Evolutionary conservation across 2,797 vertebrate species (phyloP).

Genomic region (Kryptolebias ocellatus): DNA sequence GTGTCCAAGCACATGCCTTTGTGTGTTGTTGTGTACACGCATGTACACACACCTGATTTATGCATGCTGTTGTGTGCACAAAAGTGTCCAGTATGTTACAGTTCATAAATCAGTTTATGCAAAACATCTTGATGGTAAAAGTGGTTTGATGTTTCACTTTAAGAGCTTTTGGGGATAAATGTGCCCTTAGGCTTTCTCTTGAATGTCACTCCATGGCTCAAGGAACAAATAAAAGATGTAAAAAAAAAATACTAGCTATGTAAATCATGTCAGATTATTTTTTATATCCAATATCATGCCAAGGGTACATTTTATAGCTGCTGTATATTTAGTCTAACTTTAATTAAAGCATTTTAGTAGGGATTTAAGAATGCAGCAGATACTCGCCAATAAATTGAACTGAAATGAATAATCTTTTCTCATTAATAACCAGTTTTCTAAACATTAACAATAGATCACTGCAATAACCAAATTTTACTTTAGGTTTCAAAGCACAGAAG

Average conservation of each 20-base stretch:
- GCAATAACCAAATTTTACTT: too few species aligned
- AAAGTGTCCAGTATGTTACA: constrained; percentile 27
- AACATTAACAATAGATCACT: too few species aligned
- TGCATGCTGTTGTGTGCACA: constrained; percentile 28
- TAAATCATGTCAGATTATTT: constrained; percentile 11
- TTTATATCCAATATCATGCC: background rate
- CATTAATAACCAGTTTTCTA: too few species aligned
- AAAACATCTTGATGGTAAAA: constrained; percentile 25
- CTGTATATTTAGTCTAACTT: background rate
- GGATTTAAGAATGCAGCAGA: background rate
- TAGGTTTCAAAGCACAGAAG: too few species aligned
- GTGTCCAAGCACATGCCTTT: background rate
- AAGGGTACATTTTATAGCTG: background rate
- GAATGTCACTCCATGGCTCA: constrained; percentile 13
- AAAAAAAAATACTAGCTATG: constrained; percentile 2
- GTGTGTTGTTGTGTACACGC: constrained; percentile 6
- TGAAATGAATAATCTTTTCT: background rate
- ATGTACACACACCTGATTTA: constrained; percentile 38
- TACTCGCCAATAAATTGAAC: background rate
- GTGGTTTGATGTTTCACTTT: constrained; percentile 27
- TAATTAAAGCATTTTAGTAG: background rate
- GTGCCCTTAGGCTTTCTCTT: constrained; percentile 4
- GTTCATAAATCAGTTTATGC: constrained; percentile 52
- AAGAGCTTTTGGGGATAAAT: constrained; percentile 14
- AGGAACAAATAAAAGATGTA: constrained; percentile 14